These are phyloP conservation scores for Zele albiditarsus DNA, from an alignment of 2,888 invertebrate species.

Conservation along the genomic window DNA sequence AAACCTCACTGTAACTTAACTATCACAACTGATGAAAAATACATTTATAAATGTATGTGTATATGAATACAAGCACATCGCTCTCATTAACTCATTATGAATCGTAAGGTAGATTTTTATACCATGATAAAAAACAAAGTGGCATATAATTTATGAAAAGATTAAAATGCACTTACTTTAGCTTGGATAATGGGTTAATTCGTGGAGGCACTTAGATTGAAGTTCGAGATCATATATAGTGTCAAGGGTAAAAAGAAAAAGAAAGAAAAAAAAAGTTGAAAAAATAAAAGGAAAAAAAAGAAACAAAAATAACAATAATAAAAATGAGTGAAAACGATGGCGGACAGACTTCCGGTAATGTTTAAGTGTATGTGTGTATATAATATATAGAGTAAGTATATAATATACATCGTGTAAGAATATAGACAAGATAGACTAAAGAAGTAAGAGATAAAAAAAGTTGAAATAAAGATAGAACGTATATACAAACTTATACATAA, in stretches of 20 bases:
- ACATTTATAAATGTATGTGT: neutral
- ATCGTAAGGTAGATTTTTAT: slow-evolving; percentile 15
- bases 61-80: neutral
- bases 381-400: neutral
- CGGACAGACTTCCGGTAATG: slow-evolving; percentile 10
- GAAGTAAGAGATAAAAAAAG: slow-evolving; percentile 3
- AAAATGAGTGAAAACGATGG: slow-evolving; percentile 8
- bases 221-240: slow-evolving; percentile 12
- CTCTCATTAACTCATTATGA: slow-evolving; percentile 26
- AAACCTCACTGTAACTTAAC: too few relatives aligned
- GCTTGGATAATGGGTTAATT: slow-evolving; percentile 33
- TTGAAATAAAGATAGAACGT: slow-evolving; percentile 2
- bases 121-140: slow-evolving; percentile 25
- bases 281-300: neutral
- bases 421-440: slow-evolving; percentile 15
- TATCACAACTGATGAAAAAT: neutral
- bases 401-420: slow-evolving; percentile 23
- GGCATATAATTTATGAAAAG: slow-evolving; percentile 31
- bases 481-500: slow-evolving; percentile 14
- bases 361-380: neutral
- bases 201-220: slow-evolving; percentile 29
- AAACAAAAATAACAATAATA: neutral
- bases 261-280: neutral
- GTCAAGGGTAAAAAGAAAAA: neutral
- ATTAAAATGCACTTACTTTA: slow-evolving; percentile 27